Percentiles rank a stretch among this genome's conserved stretches.
Conservation (phyloP, 2,797 vertebrate species). For the Holocentrus rufus region DNA sequence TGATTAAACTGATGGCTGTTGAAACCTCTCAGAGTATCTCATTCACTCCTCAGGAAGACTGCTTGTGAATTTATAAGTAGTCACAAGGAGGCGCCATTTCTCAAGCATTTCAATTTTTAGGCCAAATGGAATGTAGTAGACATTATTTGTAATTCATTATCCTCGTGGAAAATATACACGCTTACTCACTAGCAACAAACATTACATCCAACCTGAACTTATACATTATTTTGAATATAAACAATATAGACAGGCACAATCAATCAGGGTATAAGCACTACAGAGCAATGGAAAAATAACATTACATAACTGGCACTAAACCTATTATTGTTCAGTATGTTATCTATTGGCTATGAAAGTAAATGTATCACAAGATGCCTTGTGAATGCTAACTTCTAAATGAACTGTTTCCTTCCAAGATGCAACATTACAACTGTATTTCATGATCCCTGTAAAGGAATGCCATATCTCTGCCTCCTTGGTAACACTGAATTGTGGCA, state of each 20-base stretch:
- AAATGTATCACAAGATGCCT: no score
- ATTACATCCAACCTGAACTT: not conserved
- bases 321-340: no score
- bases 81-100: conserved; percentile 57
- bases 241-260: no score
- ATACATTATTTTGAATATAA: not conserved
- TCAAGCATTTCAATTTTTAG: not conserved
- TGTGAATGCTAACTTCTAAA: no score
- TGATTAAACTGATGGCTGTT: not conserved
- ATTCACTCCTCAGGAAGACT: no score
- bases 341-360: no score
- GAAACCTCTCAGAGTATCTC: conserved; percentile 1
- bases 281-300: no score
- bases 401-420: no score
- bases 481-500: not conserved
- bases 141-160: not conserved
- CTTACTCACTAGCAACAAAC: not conserved
- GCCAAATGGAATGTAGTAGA: not conserved
- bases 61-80: no score
- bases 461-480: no score
- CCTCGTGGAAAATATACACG: not conserved
- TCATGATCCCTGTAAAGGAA: not conserved
- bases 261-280: no score
- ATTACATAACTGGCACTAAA: no score
- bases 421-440: not conserved